phyloP scores from a whole-genome alignment of 64 coral and sea anemone species.

The Actinia equina region DNA sequence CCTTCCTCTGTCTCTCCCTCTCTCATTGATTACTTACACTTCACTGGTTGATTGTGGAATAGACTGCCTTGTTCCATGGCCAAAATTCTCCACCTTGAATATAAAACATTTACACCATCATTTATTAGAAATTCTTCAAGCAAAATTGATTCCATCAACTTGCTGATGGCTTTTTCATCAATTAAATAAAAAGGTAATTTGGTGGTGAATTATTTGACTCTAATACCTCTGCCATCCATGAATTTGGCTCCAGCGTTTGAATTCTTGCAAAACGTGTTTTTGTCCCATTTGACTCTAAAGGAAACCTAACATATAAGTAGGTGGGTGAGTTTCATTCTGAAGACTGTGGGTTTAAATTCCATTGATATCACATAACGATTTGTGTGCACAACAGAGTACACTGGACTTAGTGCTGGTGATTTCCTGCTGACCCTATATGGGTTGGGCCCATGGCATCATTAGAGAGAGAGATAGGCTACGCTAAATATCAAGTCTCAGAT shows the following conservation, averaged over 20 bases:
- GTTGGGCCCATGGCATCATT: too few relatives aligned
- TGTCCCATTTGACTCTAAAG: neutral
- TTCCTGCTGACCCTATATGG: too few relatives aligned
- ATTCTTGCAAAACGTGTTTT: slow-evolving; percentile 53
- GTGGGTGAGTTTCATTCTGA: neutral
- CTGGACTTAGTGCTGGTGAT: too few relatives aligned
- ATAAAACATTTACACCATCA: neutral
- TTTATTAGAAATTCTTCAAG: too few relatives aligned
- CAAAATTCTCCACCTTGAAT: slow-evolving; percentile 35
- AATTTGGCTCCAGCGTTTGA: slow-evolving; percentile 66
- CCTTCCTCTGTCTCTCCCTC: neutral
- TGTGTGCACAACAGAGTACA: too few relatives aligned
- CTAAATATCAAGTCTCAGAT: too few relatives aligned
- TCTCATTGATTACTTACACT: slow-evolving; percentile 28
- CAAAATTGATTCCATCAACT: too few relatives aligned
- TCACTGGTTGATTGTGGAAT: slow-evolving; percentile 25
- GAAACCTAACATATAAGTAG: slow-evolving; percentile 6
- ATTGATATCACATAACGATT: too few relatives aligned
- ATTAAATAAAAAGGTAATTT: too few relatives aligned
- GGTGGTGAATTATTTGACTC: too few relatives aligned
- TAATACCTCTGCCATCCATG: slow-evolving; percentile 69
- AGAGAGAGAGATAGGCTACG: too few relatives aligned
- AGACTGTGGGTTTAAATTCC: neutral
- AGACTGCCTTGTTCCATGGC: slow-evolving; percentile 34
- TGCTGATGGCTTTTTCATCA: too few relatives aligned